Evolutionary conservation across 2,797 vertebrate genomes (phyloP), one percentile per base, ranked within the genome.

Genomic region (Mormyrus proboscirostris): DNA sequence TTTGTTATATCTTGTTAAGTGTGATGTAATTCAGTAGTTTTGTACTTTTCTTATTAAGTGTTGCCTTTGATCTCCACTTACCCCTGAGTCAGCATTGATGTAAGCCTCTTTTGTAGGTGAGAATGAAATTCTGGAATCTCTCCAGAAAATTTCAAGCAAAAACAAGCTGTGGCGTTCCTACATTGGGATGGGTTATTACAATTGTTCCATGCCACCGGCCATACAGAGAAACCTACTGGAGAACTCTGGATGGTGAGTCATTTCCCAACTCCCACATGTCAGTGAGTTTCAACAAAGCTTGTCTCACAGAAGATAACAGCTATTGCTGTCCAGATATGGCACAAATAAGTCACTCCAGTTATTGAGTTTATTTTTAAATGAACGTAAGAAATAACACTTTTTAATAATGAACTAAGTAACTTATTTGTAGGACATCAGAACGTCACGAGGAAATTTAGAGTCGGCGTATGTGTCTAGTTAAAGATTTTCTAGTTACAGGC

Each of bases 161-260:
- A 99, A 99, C 95, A 96, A 98, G 94, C 93, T 99, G 8, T 99
- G 98, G 98, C 94, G 98, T 41, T 99, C 99, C 0, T 99, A 99
- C 53, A 99, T 99, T 33, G 99, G 99, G 90, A 99, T 99, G 98
- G 99, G 99, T 50, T 99, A 99, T 94, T 99, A 99, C 93, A 98
- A 96, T 95, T 99, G 98, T 93, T 98, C 97, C 0, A 96, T 99
- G 8, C 99, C 98, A 0, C 98, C 96, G 1, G 95, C 97, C 88
- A 98, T 99, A 89, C 93, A 97, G 86, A 94, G 98, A 22, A 99
- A 99, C 92, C 96, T 99, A 55, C 90, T 99, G 94, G 98, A 99
- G 94, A 99, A 99, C 59, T 95, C 98, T 33, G 99, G 99, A 96
- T 99, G 99, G 99, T 99, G 91, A 93, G 96, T 94, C 29, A 1